Evolutionary conservation across 2,888 invertebrate species (phyloP), one percentile per base, ranked within the genome.

Genomic region (Tortrix viridana): DNA sequence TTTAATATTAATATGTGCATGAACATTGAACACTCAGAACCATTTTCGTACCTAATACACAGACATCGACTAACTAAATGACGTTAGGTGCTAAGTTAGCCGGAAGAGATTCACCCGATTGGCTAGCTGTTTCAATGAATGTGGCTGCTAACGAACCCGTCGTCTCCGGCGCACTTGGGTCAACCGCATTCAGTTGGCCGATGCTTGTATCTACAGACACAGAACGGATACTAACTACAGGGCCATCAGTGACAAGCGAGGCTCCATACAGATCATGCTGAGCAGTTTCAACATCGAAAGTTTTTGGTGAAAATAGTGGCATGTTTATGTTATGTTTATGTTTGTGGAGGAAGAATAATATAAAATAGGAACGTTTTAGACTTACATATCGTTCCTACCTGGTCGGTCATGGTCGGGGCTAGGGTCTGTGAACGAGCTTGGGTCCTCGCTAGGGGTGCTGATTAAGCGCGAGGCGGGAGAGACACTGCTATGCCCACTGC

Each of bases 331-430:
- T 41, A 14, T 41, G 41, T 44, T 56, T 50, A 43, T 60, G 60
- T 46, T 60, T 37, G 55, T 50, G 54, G 55, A 55, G 56, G 55
- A 74, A 75, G 79, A 75, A 76, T 76, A 76, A 79, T 80, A 76
- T 87, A 89, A 86, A 77, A 89, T 91, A 92, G 92, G 92, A 92
- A 92, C 91, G 91, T 81, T 77, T 81, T 69, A 75, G 84, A 90
- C 92, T 92, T 92, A 92, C 92, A 90, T 89, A 89, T 92, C 89
- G 86, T 84, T 90, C 92, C 89, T 93, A 92, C 92, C 93, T 92
- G 88, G 88, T 87, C 88, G 88, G 74, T 89, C 85, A 72, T 76
- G 81, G 70, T 86, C 89, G 63, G 89, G 89, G 74, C 91, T 89
- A 58, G 86, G 84, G 73, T 89, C 89, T 60, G 88, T 88, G 79